These are phyloP conservation scores for Hepsetus odoe DNA, from an alignment of 2,113 vertebrate species.

Conservation along the genomic window DNA sequence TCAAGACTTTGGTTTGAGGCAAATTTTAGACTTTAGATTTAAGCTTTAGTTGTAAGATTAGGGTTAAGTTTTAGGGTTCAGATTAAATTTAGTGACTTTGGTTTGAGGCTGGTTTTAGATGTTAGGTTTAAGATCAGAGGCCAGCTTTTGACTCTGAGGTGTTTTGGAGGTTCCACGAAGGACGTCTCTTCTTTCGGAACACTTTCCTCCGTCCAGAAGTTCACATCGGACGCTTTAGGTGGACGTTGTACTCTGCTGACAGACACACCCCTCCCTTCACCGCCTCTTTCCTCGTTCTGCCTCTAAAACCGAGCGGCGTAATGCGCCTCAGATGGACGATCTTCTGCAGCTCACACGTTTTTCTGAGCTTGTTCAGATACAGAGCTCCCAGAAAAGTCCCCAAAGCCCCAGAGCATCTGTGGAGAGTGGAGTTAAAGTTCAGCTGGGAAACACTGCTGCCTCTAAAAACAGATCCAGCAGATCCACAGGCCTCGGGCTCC, in stretches of 20 bases:
- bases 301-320: conserved; percentile 11
- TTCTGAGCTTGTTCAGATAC: neutral
- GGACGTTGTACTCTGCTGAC: conserved; percentile 41
- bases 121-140: no score
- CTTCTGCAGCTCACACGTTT: neutral
- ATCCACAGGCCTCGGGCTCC: no score
- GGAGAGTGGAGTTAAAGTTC: neutral
- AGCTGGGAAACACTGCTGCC: no score
- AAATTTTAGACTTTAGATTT: no score
- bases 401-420: neutral
- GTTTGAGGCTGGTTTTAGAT: no score
- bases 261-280: conserved; percentile 31
- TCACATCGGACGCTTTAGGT: conserved; percentile 21
- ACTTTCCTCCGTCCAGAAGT: conserved; percentile 24
- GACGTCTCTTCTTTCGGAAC: conserved; percentile 32
- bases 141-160: no score
- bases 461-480: no score
- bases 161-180: no score
- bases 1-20: no score
- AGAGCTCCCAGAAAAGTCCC: neutral
- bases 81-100: no score
- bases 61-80: no score
- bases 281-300: conserved; percentile 10
- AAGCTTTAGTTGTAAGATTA: no score
- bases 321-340: conserved; percentile 41